Evolutionary conservation across 1,140 invertebrate genomes (phyloP), one percentile per base, ranked within the genome.

Genomic region (Homarus americanus): DNA sequence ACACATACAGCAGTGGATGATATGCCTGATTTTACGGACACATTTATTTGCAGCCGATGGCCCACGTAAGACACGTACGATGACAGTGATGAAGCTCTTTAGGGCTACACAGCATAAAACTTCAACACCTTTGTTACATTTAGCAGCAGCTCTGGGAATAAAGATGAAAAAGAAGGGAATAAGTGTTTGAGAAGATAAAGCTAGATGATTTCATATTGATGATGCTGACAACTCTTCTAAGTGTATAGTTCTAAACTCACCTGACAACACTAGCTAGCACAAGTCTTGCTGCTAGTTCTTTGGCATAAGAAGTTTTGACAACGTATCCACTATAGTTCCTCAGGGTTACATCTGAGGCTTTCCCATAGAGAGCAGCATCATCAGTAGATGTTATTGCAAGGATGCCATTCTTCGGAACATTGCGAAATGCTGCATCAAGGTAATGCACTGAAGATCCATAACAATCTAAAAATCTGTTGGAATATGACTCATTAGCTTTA

Each of bases 1-100:
- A 93, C 94, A 94, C 32, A 94, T 93, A 82, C 93, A 93, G 91
- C 94, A 94, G 90, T 94, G 94, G 28, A 94, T 87, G 9, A 94
- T 58, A 17, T 87, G 80, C 28, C 93, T 85, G 7, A 94, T 90
- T 40, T 93, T 92, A 17, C 92, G 76, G n/a, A 93, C 38, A 79
- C 92, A 93, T 34, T 86, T 88, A 78, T 94, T 93, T 38, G 94
- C 94, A 53, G 93, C 63, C 9, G 93, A 89, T 1, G 94, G 93
- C 10, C 94, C 94, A 89, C 94, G 84, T 24, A 87, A 38, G 15
- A 94, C 93, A 76, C 91, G 89, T 5, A 94, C 92, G 38, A 93
- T 78, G 17, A 94, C 93, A 34, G 94, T 93, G 58, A 94, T 93
- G 72, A 93, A 93, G 41, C 93, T 93, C 73, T 94, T 94, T 20